Conservation (phyloP, 53 echinoderm and acorn worm species). For the Stichopus horrens region DNA sequence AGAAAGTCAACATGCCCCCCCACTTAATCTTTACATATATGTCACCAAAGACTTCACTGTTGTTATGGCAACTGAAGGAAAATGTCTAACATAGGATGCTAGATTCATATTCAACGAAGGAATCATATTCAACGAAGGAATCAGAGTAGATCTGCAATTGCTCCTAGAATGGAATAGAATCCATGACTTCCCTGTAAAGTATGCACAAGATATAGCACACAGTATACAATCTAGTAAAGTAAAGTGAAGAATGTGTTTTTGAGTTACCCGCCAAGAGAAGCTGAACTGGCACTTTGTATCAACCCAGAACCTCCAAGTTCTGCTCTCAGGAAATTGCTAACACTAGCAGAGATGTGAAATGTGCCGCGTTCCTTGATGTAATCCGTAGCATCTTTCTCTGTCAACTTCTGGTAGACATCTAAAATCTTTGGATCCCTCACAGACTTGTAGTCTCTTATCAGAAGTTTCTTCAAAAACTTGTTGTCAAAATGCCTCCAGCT, state of each 20-base stretch:
- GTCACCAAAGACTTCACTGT: too few relatives aligned
- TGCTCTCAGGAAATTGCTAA: conserved; percentile 40
- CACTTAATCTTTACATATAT: too few relatives aligned
- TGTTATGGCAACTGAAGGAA: too few relatives aligned
- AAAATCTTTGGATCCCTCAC: conserved; percentile 64
- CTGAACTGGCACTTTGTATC: neutral
- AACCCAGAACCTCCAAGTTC: conserved; percentile 11
- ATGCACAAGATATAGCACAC: neutral
- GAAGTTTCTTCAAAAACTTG: conserved; percentile 61
- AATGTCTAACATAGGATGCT: too few relatives aligned
- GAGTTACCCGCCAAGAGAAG: conserved; percentile 17
- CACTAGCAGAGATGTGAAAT: conserved; percentile 51
- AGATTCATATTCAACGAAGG: too few relatives aligned
- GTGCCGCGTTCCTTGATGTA: conserved; percentile 69
- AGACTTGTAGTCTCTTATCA: conserved; percentile 58
- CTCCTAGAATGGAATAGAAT: too few relatives aligned
- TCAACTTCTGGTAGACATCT: conserved; percentile 75
- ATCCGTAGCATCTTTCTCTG: conserved; percentile 78
- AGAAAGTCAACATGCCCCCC: too few relatives aligned
- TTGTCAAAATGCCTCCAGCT: conserved; percentile 77
- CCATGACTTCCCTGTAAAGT: neutral
- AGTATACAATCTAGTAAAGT: neutral
- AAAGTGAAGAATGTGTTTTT: neutral
- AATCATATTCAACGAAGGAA: too few relatives aligned
- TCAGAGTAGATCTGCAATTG: too few relatives aligned